phyloP scores from a whole-genome alignment of 2,888 invertebrate genomes.

The Adineta ricciae region DNA sequence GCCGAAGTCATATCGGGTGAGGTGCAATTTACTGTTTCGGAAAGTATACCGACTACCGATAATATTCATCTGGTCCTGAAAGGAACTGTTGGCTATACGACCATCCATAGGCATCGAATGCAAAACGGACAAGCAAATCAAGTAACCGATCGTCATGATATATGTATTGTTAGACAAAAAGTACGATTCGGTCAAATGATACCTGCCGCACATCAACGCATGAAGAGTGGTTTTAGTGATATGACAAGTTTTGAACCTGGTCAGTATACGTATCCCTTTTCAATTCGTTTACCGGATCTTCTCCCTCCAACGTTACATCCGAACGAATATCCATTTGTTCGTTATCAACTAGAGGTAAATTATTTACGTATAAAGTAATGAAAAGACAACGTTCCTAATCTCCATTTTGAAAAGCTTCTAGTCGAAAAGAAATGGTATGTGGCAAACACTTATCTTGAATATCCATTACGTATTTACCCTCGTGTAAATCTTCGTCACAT shows the following conservation, averaged over 20 bases:
- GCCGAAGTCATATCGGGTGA: background rate
- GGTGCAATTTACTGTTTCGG: background rate
- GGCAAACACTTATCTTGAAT: background rate
- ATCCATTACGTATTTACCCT: background rate
- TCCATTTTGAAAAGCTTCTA: background rate
- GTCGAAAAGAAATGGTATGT: background rate
- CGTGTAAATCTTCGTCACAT: background rate
- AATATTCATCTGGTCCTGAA: background rate
- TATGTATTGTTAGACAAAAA: background rate
- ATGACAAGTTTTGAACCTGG: background rate
- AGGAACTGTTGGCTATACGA: background rate
- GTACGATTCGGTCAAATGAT: background rate
- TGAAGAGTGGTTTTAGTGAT: background rate
- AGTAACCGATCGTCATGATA: background rate
- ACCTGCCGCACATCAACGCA: background rate
- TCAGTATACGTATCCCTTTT: background rate
- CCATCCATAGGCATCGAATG: background rate
- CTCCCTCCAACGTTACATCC: background rate
- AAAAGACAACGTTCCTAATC: no score
- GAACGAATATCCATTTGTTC: background rate
- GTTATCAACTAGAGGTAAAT: background rate
- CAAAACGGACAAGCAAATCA: slow-evolving; percentile 1
- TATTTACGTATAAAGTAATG: background rate
- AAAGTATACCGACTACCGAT: background rate
- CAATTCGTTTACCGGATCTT: background rate